Percentiles rank a stretch among this genome's conserved stretches.
Conservation (phyloP, 2,113 vertebrate species). For the Sula dactylatra region DNA sequence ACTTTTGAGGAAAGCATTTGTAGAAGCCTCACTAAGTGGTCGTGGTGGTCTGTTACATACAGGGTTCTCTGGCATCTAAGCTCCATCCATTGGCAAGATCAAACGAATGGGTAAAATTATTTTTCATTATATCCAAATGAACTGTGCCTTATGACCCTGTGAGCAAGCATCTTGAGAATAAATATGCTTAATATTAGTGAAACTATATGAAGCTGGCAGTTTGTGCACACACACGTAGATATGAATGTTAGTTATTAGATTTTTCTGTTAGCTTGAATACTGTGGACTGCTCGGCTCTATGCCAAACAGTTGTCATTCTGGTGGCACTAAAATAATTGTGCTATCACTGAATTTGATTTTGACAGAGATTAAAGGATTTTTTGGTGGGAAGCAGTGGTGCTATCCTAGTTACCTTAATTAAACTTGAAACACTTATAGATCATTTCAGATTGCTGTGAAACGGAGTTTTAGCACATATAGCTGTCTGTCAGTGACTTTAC, state of each 20-base stretch:
- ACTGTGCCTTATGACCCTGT: neutral
- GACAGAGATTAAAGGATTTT: neutral
- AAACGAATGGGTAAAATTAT: neutral
- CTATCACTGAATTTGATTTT: neutral
- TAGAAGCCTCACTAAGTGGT: neutral
- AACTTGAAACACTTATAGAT: neutral
- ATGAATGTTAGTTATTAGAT: neutral
- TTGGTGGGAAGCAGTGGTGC: neutral
- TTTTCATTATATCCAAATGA: neutral
- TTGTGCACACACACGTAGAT: too few species aligned
- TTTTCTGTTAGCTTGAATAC: neutral
- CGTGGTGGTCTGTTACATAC: rapidly evolving
- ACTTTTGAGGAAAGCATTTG: neutral
- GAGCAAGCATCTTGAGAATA: neutral
- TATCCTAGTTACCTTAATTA: neutral
- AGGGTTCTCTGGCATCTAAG: neutral
- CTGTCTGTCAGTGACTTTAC: neutral
- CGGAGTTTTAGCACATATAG: neutral
- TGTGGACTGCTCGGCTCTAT: neutral
- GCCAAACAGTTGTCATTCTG: neutral
- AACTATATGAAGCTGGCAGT: neutral
- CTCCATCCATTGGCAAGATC: neutral
- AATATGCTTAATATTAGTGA: neutral
- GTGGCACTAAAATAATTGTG: neutral
- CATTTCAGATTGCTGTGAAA: neutral